A percentile compares a stretch with the other conserved stretches of the same genome.
Conservation (phyloP, 2,888 invertebrate species). For the Tenthredo mesomela region DNA sequence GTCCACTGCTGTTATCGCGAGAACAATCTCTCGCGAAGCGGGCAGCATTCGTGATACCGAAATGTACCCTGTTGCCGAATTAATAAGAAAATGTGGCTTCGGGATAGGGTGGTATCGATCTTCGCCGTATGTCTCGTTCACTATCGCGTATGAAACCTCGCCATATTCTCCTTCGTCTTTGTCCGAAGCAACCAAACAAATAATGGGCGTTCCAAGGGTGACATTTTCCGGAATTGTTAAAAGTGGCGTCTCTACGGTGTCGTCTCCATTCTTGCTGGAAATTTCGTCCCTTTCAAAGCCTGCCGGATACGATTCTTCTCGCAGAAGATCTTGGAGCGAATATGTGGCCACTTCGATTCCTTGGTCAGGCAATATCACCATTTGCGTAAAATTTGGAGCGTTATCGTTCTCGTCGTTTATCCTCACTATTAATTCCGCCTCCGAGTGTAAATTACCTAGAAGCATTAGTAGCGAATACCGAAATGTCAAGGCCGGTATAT, state of each 20-base stretch:
- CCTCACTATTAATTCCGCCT: constrained; percentile 85
- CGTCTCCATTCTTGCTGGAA: constrained; percentile 53
- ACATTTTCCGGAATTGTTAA: constrained; percentile 87
- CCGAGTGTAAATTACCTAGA: constrained; percentile 86
- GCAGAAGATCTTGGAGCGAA: constrained; percentile 78
- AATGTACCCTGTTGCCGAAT: constrained; percentile 87
- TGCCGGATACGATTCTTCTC: constrained; percentile 72
- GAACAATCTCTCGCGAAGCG: constrained; percentile 87
- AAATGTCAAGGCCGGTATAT: background rate
- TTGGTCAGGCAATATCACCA: constrained; percentile 85
- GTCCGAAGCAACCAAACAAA: constrained; percentile 87
- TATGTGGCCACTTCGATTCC: constrained; percentile 84
- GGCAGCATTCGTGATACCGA: constrained; percentile 86
- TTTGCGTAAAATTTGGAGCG: constrained; percentile 85
- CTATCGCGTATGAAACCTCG: constrained; percentile 85
- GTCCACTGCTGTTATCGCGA: constrained; percentile 89
- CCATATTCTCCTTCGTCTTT: constrained; percentile 87
- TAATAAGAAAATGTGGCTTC: constrained; percentile 87
- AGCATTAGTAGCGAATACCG: constrained; percentile 51
- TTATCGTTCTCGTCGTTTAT: constrained; percentile 92
- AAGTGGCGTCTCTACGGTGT: constrained; percentile 79
- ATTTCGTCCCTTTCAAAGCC: constrained; percentile 4
- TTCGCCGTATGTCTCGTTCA: constrained; percentile 74
- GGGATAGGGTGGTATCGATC: constrained; percentile 78
- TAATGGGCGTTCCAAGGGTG: constrained; percentile 84